Evolutionary conservation across 2,113 vertebrate genomes (phyloP), one percentile per base, ranked within the genome.

Genomic region (Miniopterus natalensis): DNA sequence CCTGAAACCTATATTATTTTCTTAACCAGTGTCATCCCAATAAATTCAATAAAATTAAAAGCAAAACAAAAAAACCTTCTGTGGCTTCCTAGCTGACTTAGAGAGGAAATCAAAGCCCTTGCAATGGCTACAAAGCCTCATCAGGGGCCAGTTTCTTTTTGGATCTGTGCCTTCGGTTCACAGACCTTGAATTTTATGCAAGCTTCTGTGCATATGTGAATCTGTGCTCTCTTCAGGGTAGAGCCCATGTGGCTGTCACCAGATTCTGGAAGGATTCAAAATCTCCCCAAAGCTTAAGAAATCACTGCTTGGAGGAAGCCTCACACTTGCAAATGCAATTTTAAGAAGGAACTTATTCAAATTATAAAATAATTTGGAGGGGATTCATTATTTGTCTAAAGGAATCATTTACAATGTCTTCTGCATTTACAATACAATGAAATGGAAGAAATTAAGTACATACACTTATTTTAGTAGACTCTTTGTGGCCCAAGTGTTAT

Each of bases 311-410:
- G 21, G 21, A 92, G 51, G 53, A 93, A 95, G 29, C 3, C 14
- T 94, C 29, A 87, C n/a, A n/a, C 36, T 95, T 73, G 53, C 74
- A 95, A 93, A 97, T 77, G 40, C 55, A 93, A 45, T 90, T 63
- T 84, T 95, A 92, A 95, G 23, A 92, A 84, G 36, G 27, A n/a
- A 66, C 84, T 89, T 97, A 71, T 85, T 97, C 7, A 36, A 36
- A 70, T 95, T 87, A 84, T 74, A 86, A 94, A 91, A 63, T 94
- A 36, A 78, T 59, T 74, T 87, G 53, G 55, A 90, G 68, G 86
- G 20, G 15, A 65, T 71, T 93, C 21, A 90, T 88, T 51, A 51
- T 68, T 87, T 93, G 73, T 80, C 27, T 49, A 90, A 92, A 94
- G 29, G 25, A 90, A 84, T 94, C 42, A 55, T 21, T 88, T 78